A percentile compares a stretch with the other conserved stretches of the same genome.
phyloP scores from a whole-genome alignment of 2,888 invertebrate genomes.

The Nephrotoma guestfalica region DNA sequence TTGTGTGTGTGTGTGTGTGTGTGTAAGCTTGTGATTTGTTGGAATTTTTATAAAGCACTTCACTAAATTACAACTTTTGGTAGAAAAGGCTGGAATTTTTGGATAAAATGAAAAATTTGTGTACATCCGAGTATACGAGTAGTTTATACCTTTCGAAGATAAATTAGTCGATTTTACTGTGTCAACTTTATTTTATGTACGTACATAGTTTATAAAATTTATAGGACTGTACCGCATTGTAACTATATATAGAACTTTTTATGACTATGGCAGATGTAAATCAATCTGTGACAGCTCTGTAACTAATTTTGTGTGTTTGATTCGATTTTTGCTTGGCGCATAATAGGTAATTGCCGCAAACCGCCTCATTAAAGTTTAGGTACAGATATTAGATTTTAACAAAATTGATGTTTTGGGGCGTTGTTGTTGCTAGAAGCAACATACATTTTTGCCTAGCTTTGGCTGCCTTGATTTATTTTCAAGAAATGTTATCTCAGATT shows the following conservation, averaged over 20 bases:
- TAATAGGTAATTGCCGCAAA: too few relatives aligned
- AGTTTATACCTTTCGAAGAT: neutral
- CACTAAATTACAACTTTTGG: neutral
- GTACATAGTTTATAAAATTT: constrained; percentile 8
- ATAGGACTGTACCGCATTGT: neutral
- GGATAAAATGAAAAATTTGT: neutral
- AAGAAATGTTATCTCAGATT: too few relatives aligned
- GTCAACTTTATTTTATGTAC: constrained; percentile 11
- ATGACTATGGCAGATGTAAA: too few relatives aligned
- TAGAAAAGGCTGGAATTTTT: neutral
- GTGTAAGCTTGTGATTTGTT: neutral
- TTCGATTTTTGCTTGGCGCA: too few relatives aligned
- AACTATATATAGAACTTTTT: neutral
- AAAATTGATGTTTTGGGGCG: too few relatives aligned
- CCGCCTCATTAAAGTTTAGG: too few relatives aligned
- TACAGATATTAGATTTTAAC: too few relatives aligned
- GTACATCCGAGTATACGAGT: neutral
- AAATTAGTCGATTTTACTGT: constrained; percentile 11
- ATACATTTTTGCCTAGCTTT: too few relatives aligned
- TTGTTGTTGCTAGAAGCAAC: too few relatives aligned
- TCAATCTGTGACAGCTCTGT: neutral
- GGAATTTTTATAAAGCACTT: neutral
- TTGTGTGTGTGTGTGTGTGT: neutral
- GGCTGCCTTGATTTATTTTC: too few relatives aligned
- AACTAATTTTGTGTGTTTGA: neutral